phyloP scores from a whole-genome alignment of 2,797 vertebrate species.

The Fundulus diaphanus region DNA sequence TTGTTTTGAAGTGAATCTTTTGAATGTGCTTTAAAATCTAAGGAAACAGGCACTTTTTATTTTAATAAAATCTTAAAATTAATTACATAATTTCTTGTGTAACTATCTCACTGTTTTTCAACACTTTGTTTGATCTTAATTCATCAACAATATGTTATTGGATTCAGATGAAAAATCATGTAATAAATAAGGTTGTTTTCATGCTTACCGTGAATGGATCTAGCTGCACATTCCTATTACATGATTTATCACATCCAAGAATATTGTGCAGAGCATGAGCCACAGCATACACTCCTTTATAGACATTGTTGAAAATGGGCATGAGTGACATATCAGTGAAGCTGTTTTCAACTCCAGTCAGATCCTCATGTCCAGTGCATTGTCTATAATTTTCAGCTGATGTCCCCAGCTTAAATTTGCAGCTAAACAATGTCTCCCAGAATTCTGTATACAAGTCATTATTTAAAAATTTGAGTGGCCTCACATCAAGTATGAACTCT shows the following conservation, averaged over 20 bases:
- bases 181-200: background rate
- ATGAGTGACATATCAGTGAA: constrained; percentile 77
- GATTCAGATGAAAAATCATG: background rate
- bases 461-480: constrained; percentile 59
- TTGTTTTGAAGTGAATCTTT: constrained; percentile 68
- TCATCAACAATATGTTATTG: background rate
- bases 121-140: too few relatives aligned
- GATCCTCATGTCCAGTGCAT: constrained; percentile 69
- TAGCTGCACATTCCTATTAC: constrained; percentile 42
- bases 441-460: constrained; percentile 62
- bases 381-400: constrained; percentile 10
- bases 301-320: constrained; percentile 74
- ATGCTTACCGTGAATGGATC: constrained; percentile 62
- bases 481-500: constrained; percentile 72
- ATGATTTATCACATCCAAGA: constrained; percentile 61
- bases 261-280: constrained; percentile 69
- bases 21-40: constrained; percentile 70
- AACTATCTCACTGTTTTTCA: background rate
- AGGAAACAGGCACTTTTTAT: background rate
- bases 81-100: background rate
- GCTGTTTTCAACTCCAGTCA: constrained; percentile 55
- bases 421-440: constrained; percentile 44
- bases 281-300: constrained; percentile 75
- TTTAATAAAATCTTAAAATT: background rate
- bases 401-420: constrained; percentile 16